These are phyloP conservation scores for Radopholus similis DNA, from an alignment of 1,140 invertebrate species.

Conservation along the genomic window DNA sequence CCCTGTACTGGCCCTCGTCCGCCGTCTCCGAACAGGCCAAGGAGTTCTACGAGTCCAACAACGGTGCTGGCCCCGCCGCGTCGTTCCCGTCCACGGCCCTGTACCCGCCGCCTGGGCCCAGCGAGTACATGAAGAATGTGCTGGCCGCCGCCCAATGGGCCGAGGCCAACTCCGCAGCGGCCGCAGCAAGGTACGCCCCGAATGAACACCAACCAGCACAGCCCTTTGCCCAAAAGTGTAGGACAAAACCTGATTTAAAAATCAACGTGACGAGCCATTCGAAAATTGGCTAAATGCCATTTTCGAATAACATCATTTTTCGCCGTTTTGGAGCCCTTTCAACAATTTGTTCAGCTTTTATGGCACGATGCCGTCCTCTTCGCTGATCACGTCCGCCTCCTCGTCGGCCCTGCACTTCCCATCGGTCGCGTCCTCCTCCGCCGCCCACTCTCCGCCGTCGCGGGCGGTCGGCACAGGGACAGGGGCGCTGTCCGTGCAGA, in stretches of 20 bases:
- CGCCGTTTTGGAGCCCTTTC: not conserved
- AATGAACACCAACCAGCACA: not conserved
- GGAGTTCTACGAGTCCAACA: not conserved
- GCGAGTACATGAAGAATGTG: constrained; percentile 36
- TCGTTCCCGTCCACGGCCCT: not conserved
- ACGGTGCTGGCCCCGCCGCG: not conserved
- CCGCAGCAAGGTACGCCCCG: not conserved
- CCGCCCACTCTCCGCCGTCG: not conserved
- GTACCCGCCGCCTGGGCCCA: constrained; percentile 1
- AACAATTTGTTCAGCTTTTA: not conserved
- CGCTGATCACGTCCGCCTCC: not conserved
- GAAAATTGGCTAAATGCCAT: not conserved
- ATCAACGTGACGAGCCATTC: not conserved
- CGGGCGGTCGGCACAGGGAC: not conserved
- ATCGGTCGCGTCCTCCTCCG: not conserved
- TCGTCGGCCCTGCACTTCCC: not conserved
- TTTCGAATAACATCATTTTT: constrained; percentile 4
- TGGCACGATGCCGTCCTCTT: not conserved
- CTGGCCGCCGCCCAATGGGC: constrained; percentile 29
- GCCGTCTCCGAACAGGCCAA: not conserved
- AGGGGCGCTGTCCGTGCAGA: not conserved
- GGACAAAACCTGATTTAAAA: not conserved
- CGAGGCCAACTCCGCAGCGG: constrained; percentile 9
- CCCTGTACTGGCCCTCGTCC: not conserved
- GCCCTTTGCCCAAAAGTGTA: too few species aligned